phyloP scores from a whole-genome alignment of 2,113 vertebrate species.

The Caranx ignobilis region DNA sequence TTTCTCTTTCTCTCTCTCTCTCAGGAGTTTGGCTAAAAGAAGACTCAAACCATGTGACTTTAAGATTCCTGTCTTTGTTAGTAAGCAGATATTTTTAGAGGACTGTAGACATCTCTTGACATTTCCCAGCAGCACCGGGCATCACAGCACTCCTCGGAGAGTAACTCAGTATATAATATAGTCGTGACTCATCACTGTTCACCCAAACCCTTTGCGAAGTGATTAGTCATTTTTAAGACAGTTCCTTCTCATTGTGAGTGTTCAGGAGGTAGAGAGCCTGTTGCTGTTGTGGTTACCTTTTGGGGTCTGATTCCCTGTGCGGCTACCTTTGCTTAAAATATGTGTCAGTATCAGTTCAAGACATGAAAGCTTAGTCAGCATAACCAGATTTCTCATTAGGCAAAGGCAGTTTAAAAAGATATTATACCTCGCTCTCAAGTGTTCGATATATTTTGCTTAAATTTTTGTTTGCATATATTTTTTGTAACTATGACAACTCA shows the following conservation, averaged over 20 bases:
- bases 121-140: slow-evolving; percentile 14
- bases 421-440: too few relatives aligned
- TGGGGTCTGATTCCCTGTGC: too few relatives aligned
- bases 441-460: too few relatives aligned
- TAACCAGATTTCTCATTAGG: too few relatives aligned
- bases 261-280: not conserved
- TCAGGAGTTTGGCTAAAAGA: not conserved
- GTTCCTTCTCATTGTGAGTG: not conserved
- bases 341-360: too few relatives aligned
- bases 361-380: too few relatives aligned
- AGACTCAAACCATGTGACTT: not conserved
- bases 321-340: too few relatives aligned
- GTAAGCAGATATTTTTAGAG: not conserved
- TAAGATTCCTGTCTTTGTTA: not conserved
- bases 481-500: too few relatives aligned
- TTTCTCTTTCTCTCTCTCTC: not conserved
- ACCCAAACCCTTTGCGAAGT: not conserved
- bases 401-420: too few relatives aligned
- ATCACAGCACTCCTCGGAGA: not conserved
- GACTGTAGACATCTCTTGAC: not conserved
- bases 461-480: too few relatives aligned
- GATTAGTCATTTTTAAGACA: not conserved
- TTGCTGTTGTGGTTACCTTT: not conserved
- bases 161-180: not conserved
- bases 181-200: slow-evolving; percentile 8